Base-by-base conservation (phyloP, 1,140 invertebrate genomes). In the Drosophila nebulosa region DNA sequence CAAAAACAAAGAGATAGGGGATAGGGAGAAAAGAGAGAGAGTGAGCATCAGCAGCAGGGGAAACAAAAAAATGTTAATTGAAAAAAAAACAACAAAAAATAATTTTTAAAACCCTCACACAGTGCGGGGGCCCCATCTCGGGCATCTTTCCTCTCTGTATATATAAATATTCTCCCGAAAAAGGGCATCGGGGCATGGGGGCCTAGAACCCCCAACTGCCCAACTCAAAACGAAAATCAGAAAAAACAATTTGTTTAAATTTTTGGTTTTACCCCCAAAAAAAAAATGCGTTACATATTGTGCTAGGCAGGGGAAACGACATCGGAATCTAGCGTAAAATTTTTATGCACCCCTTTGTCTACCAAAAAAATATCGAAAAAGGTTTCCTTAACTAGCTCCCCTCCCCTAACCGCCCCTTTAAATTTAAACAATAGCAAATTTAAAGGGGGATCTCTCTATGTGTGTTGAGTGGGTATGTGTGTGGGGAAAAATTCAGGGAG, bases 161-260 rank as follows among this genome's bases (percentile, higher is more conserved):
- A n/a, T n/a, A n/a, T 79, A 74, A 79, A 80, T 80, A 76, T 80
- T 79, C 77, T 79, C 64, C 53, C 35, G 24, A 64, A n/a, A n/a
- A n/a, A 42, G n/a, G 61, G 32, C 52, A 30, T 55, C 1, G n/a
- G 14, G 14, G 26, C 51, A 14, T n/a, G n/a, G n/a, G n/a, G n/a
- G n/a, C n/a, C n/a, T n/a, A n/a, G 16, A 51, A 64, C 53, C 16
- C 39, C 60, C n/a, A n/a, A 64, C 61, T 56, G 62, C 66, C 78
- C 73, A n/a, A 81, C 74, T 83, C 64, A 65, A 78, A 60, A 65
- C 26, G 67, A 67, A 78, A 83, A 81, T 78, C 69, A 83, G 79
- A 81, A 83, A 83, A 83, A 83, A 79, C 63, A 81, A 70, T 35
- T 72, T 70, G 50, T n/a, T n/a, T n/a, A n/a, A 63, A 74, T 74